Percentiles rank a stretch among this genome's conserved stretches.
Evolutionary conservation across 1,140 invertebrate genomes (phyloP).

Genomic region (Sipha flava): DNA sequence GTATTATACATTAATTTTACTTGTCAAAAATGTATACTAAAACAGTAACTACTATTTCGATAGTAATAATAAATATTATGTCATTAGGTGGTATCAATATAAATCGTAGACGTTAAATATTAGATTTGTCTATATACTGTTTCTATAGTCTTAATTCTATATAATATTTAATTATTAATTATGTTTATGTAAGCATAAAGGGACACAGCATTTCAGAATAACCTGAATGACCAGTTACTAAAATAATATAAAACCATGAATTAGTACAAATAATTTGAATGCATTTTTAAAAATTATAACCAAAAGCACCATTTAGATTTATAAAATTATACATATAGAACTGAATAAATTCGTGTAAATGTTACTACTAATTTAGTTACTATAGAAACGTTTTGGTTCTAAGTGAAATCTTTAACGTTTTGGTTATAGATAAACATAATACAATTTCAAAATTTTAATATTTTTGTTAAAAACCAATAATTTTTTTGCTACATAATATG

Average conservation of each 20-base stretch:
- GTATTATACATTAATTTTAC: not conserved
- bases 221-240: not conserved
- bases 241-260: not conserved
- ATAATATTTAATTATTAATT: not conserved
- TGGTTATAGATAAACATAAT: too few species aligned
- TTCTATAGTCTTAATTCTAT: not conserved
- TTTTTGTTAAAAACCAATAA: not conserved
- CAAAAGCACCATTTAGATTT: not conserved
- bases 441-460: too few species aligned
- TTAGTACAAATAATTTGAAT: not conserved
- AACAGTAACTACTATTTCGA: not conserved
- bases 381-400: too few species aligned
- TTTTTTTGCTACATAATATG: not conserved
- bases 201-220: not conserved
- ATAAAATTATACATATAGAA: not conserved
- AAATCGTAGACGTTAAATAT: too few species aligned
- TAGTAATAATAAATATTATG: too few species aligned
- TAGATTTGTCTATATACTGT: not conserved
- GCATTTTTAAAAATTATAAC: not conserved
- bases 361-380: too few species aligned
- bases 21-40: not conserved
- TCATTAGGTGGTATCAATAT: too few species aligned
- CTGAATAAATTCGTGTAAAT: not conserved
- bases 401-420: too few species aligned
- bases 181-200: not conserved